Conservation (phyloP, 2,113 vertebrate species). For the Callocephalon fimbriatum region DNA sequence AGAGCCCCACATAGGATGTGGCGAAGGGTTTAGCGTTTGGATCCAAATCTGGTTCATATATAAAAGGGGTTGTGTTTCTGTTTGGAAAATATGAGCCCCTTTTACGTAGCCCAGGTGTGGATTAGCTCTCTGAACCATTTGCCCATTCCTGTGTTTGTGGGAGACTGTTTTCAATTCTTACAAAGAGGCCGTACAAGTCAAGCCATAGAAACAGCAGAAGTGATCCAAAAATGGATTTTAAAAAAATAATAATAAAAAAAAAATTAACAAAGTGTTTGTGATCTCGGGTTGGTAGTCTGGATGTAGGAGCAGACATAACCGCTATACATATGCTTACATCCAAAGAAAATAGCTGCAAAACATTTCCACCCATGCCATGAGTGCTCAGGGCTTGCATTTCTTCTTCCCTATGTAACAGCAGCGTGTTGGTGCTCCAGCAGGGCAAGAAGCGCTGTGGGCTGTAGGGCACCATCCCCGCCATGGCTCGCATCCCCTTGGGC, state of each 20-base stretch:
- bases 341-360: slow-evolving; percentile 54
- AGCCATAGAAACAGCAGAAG: slow-evolving; percentile 75
- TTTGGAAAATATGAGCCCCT: slow-evolving; percentile 75
- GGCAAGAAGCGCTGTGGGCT: background rate
- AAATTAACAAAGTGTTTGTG: slow-evolving; percentile 74
- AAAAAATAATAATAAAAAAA: background rate
- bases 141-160: slow-evolving; percentile 60
- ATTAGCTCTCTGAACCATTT: slow-evolving; percentile 76
- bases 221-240: slow-evolving; percentile 61
- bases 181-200: slow-evolving; percentile 72
- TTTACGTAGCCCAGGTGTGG: slow-evolving; percentile 77
- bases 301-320: slow-evolving; percentile 59
- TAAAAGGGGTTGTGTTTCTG: slow-evolving; percentile 73
- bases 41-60: slow-evolving; percentile 74
- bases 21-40: slow-evolving; percentile 50
- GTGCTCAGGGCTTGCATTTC: slow-evolving; percentile 3
- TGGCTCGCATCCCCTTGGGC: fast-evolving
- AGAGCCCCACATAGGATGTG: slow-evolving; percentile 9
- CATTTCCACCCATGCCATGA: slow-evolving; percentile 1
- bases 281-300: slow-evolving; percentile 73
- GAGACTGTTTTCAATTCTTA: slow-evolving; percentile 74
- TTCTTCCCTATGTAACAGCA: background rate
- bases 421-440: background rate
- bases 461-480: background rate
- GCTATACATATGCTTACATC: slow-evolving; percentile 1